phyloP scores from a whole-genome alignment of 2,113 vertebrate species.

The Otocyon megalotis region DNA sequence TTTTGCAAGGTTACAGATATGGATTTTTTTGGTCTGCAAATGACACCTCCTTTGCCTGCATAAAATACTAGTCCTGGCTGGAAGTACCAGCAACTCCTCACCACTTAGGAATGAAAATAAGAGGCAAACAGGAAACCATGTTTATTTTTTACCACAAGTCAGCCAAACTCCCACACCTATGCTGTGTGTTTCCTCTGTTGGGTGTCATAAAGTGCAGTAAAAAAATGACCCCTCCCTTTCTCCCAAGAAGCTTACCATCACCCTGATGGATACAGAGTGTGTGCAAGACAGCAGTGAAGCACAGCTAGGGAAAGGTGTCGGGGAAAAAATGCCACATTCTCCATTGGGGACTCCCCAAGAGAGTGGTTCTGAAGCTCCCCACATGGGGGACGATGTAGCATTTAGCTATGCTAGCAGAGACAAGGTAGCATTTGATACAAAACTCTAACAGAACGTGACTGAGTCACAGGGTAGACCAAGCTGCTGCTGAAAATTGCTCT shows the following conservation, averaged over 20 bases:
- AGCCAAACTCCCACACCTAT: conserved; percentile 65
- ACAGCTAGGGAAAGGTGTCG: background rate
- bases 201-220: background rate
- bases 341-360: background rate
- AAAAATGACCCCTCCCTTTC: background rate
- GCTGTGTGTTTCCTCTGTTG: conserved; percentile 10
- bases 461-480: background rate
- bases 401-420: background rate
- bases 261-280: background rate
- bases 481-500: background rate
- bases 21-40: conserved; percentile 55
- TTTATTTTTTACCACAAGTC: conserved; percentile 74
- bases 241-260: background rate
- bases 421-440: background rate
- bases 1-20: conserved; percentile 10
- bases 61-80: conserved; percentile 37
- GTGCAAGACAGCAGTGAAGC: background rate
- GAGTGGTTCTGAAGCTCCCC: background rate
- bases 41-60: conserved; percentile 28
- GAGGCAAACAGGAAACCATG: conserved; percentile 67
- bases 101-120: conserved; percentile 65
- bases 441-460: background rate
- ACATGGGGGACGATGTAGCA: background rate
- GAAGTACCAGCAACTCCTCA: conserved; percentile 42
- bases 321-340: background rate